A percentile compares a stretch with the other conserved stretches of the same genome.
Conservation (phyloP, 2,888 invertebrate species). For the Eilema depressum region DNA sequence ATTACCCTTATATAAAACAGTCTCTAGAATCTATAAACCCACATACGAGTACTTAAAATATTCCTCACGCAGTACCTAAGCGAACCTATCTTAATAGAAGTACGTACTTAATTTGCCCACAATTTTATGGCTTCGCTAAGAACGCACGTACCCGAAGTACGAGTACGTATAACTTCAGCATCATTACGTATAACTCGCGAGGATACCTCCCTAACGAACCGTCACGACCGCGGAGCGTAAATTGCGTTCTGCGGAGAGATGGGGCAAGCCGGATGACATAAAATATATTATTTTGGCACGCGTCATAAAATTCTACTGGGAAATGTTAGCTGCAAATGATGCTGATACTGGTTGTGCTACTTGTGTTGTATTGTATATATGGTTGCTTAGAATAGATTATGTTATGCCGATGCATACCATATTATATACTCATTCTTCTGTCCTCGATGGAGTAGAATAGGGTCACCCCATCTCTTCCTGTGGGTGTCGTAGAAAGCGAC, state of each 20-base stretch:
- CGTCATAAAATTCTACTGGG: conserved; percentile 1
- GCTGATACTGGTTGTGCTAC: not conserved
- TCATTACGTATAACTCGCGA: conserved; percentile 11
- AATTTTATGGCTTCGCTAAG: not conserved
- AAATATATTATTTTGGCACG: conserved; percentile 4
- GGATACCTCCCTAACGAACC: conserved; percentile 12
- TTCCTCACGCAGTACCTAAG: not conserved
- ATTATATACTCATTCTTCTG: too few species aligned
- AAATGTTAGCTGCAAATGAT: not conserved
- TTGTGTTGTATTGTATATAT: not conserved
- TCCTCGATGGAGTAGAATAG: too few species aligned
- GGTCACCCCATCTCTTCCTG: too few species aligned
- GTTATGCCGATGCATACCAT: too few species aligned
- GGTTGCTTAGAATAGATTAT: too few species aligned
- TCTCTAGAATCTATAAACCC: not conserved
- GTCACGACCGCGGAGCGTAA: conserved; percentile 5
- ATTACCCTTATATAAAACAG: too few species aligned
- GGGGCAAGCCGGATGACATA: not conserved
- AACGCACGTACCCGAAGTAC: conserved; percentile 1
- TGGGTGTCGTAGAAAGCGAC: too few species aligned
- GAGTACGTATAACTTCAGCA: conserved; percentile 6
- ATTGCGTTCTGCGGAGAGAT: not conserved
- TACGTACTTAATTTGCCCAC: conserved; percentile 1
- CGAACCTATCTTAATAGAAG: conserved; percentile 5
- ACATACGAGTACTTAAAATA: not conserved